Evolutionary conservation across 1,140 invertebrate genomes (phyloP).

Genomic region (Caerostris darwini): DNA sequence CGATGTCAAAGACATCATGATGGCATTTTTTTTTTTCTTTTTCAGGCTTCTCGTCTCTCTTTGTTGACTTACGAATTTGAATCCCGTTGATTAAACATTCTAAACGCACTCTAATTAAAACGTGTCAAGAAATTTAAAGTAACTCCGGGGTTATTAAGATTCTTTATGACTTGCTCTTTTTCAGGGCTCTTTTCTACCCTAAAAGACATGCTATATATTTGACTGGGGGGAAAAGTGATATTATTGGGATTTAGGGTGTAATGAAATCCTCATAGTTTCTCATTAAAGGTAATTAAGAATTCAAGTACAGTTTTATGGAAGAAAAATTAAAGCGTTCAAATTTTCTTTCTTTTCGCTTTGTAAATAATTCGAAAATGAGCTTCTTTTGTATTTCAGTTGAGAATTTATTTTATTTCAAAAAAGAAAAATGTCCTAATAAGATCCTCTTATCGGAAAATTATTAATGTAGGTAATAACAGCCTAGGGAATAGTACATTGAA

Average conservation of each 20-base stretch:
- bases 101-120: constrained; percentile 1
- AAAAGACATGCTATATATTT: background rate
- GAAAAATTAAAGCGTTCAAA: background rate
- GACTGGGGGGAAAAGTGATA: background rate
- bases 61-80: background rate
- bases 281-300: background rate
- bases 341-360: background rate
- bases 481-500: no score
- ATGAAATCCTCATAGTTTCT: background rate
- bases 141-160: constrained; percentile 23
- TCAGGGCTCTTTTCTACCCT: background rate
- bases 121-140: constrained; percentile 26
- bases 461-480: no score
- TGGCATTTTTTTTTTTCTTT: background rate
- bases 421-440: no score
- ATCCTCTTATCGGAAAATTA: no score
- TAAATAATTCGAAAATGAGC: no score
- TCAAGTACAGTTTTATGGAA: background rate
- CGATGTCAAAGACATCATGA: constrained; percentile 26
- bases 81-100: constrained; percentile 22
- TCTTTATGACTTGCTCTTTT: background rate
- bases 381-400: no score
- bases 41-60: background rate
- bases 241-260: background rate
- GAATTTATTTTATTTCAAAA: no score